A percentile compares a stretch with the other conserved stretches of the same genome.
Conservation (phyloP, 2,888 invertebrate species). For the Alcis repandata region DNA sequence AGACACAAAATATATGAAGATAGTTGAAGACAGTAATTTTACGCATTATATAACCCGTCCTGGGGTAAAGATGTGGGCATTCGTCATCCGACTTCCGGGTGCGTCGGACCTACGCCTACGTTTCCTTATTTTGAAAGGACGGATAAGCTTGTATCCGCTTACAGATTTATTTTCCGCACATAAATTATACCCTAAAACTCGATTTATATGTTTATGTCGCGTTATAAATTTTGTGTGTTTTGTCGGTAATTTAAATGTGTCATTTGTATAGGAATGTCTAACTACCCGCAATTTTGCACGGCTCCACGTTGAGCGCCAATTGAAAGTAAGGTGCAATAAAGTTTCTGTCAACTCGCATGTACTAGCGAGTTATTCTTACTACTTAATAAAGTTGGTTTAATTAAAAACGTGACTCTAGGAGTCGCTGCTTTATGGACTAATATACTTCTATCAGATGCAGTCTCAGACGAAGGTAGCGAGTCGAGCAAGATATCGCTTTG, state of each 20-base stretch:
- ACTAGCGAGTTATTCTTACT: constrained; percentile 63
- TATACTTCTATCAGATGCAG: constrained; percentile 48
- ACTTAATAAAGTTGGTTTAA: constrained; percentile 69
- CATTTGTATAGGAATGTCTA: constrained; percentile 31
- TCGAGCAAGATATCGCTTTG: constrained; percentile 38
- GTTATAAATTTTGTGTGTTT: constrained; percentile 52
- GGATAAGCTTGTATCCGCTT: constrained; percentile 75
- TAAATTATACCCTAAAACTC: constrained; percentile 64
- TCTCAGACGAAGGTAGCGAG: constrained; percentile 41
- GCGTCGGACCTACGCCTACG: constrained; percentile 60
- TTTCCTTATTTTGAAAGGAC: constrained; percentile 74
- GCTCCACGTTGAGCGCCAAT: constrained; percentile 60
- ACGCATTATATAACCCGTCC: constrained; percentile 83
- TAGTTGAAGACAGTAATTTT: constrained; percentile 81
- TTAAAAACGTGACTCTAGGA: constrained; percentile 74
- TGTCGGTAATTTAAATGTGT: constrained; percentile 47
- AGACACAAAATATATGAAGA: constrained; percentile 68
- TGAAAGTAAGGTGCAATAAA: constrained; percentile 57
- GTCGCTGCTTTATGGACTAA: constrained; percentile 49
- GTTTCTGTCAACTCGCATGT: constrained; percentile 62
- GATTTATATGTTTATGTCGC: constrained; percentile 59
- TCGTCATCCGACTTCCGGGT: constrained; percentile 75
- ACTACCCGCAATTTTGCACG: constrained; percentile 37
- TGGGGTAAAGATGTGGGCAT: constrained; percentile 70
- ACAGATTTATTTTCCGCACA: constrained; percentile 74